phyloP scores from a whole-genome alignment of 2,888 invertebrate species.

The Dolichopus griseipennis region DNA sequence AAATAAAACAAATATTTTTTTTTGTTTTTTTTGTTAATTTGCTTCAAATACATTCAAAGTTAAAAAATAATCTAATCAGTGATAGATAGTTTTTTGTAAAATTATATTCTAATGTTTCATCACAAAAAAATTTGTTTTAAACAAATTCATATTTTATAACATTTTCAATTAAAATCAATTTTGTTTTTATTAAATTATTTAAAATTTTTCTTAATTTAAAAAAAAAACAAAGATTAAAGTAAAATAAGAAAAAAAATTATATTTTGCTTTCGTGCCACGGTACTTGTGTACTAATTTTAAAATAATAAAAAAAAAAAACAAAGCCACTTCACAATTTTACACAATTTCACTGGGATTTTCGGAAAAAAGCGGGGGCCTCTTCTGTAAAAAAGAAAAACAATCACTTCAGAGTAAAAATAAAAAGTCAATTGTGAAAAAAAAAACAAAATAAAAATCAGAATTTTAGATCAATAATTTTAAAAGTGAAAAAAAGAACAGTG shows the following conservation, averaged over 20 bases:
- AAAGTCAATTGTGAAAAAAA: neutral
- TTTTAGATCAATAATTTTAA: neutral
- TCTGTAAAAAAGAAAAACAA: no score
- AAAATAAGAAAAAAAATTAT: neutral
- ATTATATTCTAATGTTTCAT: neutral
- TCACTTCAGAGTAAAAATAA: neutral
- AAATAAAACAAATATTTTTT: neutral
- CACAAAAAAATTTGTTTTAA: neutral
- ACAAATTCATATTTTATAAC: neutral
- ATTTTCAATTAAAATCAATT: no score
- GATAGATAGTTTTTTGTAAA: neutral
- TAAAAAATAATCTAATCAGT: neutral
- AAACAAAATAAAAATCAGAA: no score
- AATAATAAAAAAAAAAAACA: neutral
- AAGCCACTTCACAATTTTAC: no score
- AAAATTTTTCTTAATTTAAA: neutral
- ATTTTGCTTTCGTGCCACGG: neutral
- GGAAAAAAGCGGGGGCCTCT: neutral
- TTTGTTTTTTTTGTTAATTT: no score
- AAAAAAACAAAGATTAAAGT: no score
- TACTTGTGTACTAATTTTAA: neutral
- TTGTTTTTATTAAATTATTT: no score
- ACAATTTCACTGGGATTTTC: no score
- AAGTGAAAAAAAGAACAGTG: neutral
- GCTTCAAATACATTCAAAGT: neutral